A percentile compares a stretch with the other conserved stretches of the same genome.
Conservation (phyloP, 2,797 vertebrate species). For the Zalophus californianus region DNA sequence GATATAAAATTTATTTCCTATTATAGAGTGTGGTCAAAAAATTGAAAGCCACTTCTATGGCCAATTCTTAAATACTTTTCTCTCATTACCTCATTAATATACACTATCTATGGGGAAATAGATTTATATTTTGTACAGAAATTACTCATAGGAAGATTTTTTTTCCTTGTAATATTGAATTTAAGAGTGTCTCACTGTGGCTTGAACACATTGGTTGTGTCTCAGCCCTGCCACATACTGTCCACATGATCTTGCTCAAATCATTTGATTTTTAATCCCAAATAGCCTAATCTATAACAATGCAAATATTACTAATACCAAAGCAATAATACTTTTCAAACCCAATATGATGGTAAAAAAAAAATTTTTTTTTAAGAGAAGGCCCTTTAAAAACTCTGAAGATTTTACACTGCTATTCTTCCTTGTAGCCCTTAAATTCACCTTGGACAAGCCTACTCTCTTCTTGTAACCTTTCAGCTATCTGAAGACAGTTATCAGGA, state of each 20-base stretch:
- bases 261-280: constrained; percentile 11
- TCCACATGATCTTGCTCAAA: not conserved
- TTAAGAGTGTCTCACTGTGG: not conserved
- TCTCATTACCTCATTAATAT: not conserved
- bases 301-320: not conserved
- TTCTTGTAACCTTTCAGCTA: not conserved
- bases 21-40: not conserved
- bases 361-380: not conserved
- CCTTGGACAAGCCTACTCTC: not conserved
- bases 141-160: not conserved
- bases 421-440: not conserved
- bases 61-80: not conserved
- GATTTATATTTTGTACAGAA: not conserved
- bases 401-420: not conserved
- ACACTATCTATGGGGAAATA: not conserved
- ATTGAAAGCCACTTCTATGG: not conserved
- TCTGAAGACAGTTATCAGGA: not conserved
- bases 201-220: not conserved
- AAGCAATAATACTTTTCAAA: not conserved
- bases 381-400: not conserved
- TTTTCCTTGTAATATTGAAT: not conserved
- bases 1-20: not conserved
- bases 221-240: not conserved
- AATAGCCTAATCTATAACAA: not conserved
- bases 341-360: not conserved